Evolutionary conservation across 1,140 invertebrate species (phyloP).

Genomic region (Armadillidium nasatum): DNA sequence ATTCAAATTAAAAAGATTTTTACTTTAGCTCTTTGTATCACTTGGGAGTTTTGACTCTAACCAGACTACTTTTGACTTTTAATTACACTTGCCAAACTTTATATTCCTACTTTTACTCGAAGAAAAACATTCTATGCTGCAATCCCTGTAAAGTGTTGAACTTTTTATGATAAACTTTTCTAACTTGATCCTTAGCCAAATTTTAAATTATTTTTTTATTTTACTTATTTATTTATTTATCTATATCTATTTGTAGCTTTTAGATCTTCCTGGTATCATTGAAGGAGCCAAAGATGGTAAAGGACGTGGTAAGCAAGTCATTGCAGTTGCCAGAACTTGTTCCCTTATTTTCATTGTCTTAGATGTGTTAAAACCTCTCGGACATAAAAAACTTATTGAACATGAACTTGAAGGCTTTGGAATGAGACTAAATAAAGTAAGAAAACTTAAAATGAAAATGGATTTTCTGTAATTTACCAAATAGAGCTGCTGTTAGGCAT

Average conservation of each 20-base stretch:
- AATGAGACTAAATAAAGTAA: slow-evolving; percentile 72
- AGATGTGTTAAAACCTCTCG: slow-evolving; percentile 94
- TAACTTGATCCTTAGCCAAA: background rate
- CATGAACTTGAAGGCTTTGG: slow-evolving; percentile 99
- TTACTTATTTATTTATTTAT: too few species aligned
- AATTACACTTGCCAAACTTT: too few species aligned
- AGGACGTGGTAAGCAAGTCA: slow-evolving; percentile 96
- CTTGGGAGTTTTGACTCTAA: too few species aligned
- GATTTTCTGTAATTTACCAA: background rate
- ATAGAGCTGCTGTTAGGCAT: background rate
- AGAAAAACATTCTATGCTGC: too few species aligned
- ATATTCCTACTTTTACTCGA: too few species aligned
- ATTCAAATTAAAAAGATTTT: too few species aligned
- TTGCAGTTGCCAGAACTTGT: slow-evolving; percentile 97
- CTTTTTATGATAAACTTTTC: background rate
- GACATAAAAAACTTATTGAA: slow-evolving; percentile 93
- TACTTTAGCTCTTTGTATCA: too few species aligned
- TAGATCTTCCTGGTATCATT: slow-evolving; percentile 99
- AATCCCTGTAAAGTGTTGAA: too few species aligned
- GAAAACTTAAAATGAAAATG: background rate
- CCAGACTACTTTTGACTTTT: too few species aligned
- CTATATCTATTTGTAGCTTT: slow-evolving; percentile 60
- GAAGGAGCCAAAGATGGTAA: slow-evolving; percentile 99
- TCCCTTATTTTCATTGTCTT: slow-evolving; percentile 97
- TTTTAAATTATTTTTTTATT: slow-evolving; percentile 3